Evolutionary conservation across 1,140 invertebrate genomes (phyloP).

Genomic region (Habropoda laboriosa): DNA sequence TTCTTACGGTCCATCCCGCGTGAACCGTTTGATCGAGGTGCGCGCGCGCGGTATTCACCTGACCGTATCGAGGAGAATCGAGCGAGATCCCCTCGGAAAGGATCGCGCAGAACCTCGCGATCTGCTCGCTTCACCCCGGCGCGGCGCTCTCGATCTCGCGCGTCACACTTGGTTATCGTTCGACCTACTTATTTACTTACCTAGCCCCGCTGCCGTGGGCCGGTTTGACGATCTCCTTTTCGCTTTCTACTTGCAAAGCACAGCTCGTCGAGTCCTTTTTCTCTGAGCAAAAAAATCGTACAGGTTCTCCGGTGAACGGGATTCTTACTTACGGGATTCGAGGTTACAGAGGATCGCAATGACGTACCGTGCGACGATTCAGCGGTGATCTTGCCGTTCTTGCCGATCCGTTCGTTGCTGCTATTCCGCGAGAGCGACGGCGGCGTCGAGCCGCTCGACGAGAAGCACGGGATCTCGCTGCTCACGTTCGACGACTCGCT

Average conservation of each 20-base stretch:
- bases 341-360: no score
- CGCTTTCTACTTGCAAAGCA: conserved; percentile 72
- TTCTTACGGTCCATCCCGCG: no score
- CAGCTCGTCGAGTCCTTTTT: conserved; percentile 68
- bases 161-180: conserved; percentile 64
- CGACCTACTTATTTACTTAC: conserved; percentile 76
- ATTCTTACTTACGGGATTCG: not conserved
- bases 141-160: no score
- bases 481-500: conserved; percentile 80
- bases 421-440: conserved; percentile 78
- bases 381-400: conserved; percentile 67
- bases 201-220: conserved; percentile 63
- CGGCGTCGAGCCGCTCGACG: conserved; percentile 78
- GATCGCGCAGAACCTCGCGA: not conserved
- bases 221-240: conserved; percentile 75
- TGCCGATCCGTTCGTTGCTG: conserved; percentile 76
- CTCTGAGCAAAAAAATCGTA: conserved; percentile 67
- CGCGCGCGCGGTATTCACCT: no score
- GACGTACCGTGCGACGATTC: conserved; percentile 71
- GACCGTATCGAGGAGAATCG: no score
- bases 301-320: not conserved
- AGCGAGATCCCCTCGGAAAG: no score
- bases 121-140: not conserved
- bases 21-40: no score
- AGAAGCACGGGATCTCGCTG: conserved; percentile 79